Base-by-base conservation (phyloP, 1,140 invertebrate genomes). In the Gryllus bimaculatus region DNA sequence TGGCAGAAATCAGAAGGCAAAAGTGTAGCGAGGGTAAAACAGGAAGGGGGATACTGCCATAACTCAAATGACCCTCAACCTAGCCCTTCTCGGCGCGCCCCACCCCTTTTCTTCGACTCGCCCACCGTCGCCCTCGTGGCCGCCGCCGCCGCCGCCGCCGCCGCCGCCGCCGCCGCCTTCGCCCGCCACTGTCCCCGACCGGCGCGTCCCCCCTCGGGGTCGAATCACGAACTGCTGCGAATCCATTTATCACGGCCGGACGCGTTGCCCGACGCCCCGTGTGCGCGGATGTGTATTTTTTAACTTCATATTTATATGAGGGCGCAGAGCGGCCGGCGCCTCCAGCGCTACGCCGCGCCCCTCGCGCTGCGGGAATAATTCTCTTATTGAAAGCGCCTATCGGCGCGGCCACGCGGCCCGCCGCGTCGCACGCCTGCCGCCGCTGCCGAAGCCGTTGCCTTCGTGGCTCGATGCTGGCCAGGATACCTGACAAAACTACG, bases 1-100 rank as follows among this genome's bases (percentile, higher is more conserved):
- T 66, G 54, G 54, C 54, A 66, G 54, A 66, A 66, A 66, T 66
- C 54, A 66, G 54, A 66, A 66, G 54, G 54, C 54, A 66, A 66
- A 66, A 66, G 54, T 66, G 54, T 66, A 66, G 54, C 54, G 54
- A 66, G 54, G 54, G 54, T 66, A 66, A 66, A 66, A 66, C 54
- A 66, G 54, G 54, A 66, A 66, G 54, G 54, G 54, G 54, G 54
- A 66, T 66, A 13, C 54, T 0, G 54, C 54, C 54, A 66, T 66
- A 66, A 66, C 54, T 66, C 54, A 66, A 66, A 66, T 66, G 54
- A 66, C 54, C 54, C 54, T 66, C 54, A 66, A 66, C 54, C 54
- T 66, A 66, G 54, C 54, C 54, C 18, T 66, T 13, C 54, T 10
- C 54, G 26, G 18, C 54, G 10, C 54, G 54, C 18, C 54, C 54